These are phyloP conservation scores for Zaprionus inermis DNA, from an alignment of 1,140 invertebrate genomes.

Conservation along the genomic window DNA sequence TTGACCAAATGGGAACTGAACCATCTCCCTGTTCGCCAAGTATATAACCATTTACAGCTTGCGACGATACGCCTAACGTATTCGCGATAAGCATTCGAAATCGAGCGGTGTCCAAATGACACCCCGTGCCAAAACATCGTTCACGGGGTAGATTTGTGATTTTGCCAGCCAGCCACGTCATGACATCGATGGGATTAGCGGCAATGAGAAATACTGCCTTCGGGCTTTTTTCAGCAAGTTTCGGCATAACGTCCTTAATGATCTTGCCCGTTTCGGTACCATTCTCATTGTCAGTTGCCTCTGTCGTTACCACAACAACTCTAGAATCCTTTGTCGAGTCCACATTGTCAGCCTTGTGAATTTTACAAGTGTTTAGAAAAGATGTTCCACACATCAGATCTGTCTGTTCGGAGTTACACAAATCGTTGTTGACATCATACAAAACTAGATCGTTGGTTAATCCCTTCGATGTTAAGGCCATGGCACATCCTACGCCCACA, in stretches of 20 bases:
- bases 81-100: slow-evolving; percentile 94
- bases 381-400: slow-evolving; percentile 37
- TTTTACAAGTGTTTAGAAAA: slow-evolving; percentile 25
- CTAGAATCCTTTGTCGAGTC: slow-evolving; percentile 30
- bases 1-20: slow-evolving; percentile 93
- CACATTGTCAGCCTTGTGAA: not conserved
- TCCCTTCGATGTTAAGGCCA: slow-evolving; percentile 26
- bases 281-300: not conserved
- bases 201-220: slow-evolving; percentile 92
- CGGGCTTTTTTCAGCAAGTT: slow-evolving; percentile 92
- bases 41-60: slow-evolving; percentile 93
- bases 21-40: slow-evolving; percentile 93
- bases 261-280: slow-evolving; percentile 70
- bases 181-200: slow-evolving; percentile 93
- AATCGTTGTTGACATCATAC: slow-evolving; percentile 17
- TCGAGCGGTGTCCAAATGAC: slow-evolving; percentile 93
- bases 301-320: slow-evolving; percentile 28
- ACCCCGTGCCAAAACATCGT: slow-evolving; percentile 93
- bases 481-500: slow-evolving; percentile 42
- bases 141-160: slow-evolving; percentile 92
- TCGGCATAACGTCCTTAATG: slow-evolving; percentile 91
- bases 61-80: slow-evolving; percentile 89
- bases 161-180: slow-evolving; percentile 95
- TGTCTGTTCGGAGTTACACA: slow-evolving; percentile 9
- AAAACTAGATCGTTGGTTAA: slow-evolving; percentile 40